Evolutionary conservation across 2,113 vertebrate genomes (phyloP).

Genomic region (Epinephelus moara): DNA sequence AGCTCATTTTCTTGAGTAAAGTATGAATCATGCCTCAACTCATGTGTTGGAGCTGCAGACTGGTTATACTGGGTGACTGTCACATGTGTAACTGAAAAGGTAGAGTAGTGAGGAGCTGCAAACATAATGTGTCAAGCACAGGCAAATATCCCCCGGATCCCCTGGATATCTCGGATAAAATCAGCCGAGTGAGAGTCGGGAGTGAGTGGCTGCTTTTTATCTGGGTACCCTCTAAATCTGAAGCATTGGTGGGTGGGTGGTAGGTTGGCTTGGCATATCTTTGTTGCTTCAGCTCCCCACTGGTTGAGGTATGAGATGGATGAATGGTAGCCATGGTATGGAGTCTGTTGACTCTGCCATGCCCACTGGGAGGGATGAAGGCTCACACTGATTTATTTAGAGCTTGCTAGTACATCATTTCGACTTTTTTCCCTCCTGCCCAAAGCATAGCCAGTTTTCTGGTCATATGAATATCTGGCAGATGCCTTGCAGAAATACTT

Average conservation of each 20-base stretch:
- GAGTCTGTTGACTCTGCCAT: not conserved
- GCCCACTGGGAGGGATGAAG: slow-evolving; percentile 7
- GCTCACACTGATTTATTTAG: slow-evolving; percentile 42
- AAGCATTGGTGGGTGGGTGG: not conserved
- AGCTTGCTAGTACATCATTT: slow-evolving; percentile 17
- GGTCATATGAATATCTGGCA: too few relatives aligned
- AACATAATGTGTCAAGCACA: not conserved
- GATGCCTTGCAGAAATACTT: not conserved
- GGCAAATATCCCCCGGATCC: not conserved
- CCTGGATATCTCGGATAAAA: not conserved
- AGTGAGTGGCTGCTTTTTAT: not conserved
- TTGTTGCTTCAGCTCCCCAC: not conserved
- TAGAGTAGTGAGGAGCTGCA: not conserved
- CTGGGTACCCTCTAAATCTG: not conserved
- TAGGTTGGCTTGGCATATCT: slow-evolving; percentile 6
- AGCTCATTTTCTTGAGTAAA: not conserved
- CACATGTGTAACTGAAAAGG: slow-evolving; percentile 4
- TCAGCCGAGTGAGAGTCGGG: not conserved
- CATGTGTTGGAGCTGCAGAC: not conserved
- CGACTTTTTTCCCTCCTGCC: slow-evolving; percentile 15
- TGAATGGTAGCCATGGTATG: slow-evolving; percentile 50
- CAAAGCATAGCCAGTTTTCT: not conserved
- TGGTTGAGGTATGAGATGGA: slow-evolving; percentile 30
- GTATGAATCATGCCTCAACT: slow-evolving; percentile 10
- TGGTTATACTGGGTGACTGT: slow-evolving; percentile 4